These are phyloP conservation scores for Pseudanteris insignis DNA, from an alignment of 2,888 invertebrate genomes.

Conservation along the genomic window DNA sequence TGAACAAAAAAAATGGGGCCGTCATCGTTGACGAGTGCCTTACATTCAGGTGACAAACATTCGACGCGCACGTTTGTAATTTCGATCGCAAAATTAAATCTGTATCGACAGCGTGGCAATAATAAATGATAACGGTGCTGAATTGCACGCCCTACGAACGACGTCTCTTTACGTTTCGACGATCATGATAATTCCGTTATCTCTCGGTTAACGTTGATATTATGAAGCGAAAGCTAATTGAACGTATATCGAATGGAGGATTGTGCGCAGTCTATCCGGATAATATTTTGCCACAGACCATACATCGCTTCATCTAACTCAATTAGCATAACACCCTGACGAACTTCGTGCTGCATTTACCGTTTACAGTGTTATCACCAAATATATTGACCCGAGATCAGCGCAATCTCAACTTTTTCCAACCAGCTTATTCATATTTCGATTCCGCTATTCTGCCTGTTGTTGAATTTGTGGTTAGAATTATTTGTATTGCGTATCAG, in stretches of 20 bases:
- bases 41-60: no score
- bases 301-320: conserved; percentile 40
- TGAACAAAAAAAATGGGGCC: no score
- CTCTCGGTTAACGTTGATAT: conserved; percentile 41
- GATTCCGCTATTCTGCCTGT: conserved; percentile 6
- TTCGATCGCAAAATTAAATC: conserved; percentile 1
- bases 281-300: conserved; percentile 36
- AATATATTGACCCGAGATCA: conserved; percentile 27
- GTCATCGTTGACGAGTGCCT: no score
- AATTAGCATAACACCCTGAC: conserved; percentile 38
- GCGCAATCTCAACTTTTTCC: conserved; percentile 25
- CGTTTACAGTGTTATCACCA: conserved; percentile 22
- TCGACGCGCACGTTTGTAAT: no score
- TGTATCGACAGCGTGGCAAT: conserved; percentile 11
- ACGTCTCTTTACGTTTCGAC: conserved; percentile 26
- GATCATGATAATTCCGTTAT: conserved; percentile 45
- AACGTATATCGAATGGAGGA: conserved; percentile 42
- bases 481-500: no score
- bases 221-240: conserved; percentile 43
- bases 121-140: conserved; percentile 35
- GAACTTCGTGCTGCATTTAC: conserved; percentile 22
- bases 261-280: conserved; percentile 23
- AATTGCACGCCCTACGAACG: background rate
- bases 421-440: conserved; percentile 20
- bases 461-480: conserved; percentile 1